Evolutionary conservation across 2,888 invertebrate species (phyloP).

Genomic region (Lithophane leautieri): DNA sequence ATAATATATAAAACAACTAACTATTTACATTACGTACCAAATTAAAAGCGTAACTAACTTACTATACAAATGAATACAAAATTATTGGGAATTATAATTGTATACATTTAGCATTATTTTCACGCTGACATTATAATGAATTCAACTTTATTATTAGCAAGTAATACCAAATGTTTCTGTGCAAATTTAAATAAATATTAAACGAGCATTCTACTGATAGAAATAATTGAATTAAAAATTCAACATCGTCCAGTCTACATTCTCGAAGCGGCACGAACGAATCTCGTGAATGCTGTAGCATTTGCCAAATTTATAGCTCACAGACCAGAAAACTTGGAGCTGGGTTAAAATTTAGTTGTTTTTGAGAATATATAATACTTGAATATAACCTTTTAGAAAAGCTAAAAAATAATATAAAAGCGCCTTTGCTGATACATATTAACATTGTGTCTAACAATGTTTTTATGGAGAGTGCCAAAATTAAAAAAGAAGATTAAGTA

Average conservation of each 20-base stretch:
- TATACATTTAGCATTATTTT: not conserved
- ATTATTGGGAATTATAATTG: not conserved
- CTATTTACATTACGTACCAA: not conserved
- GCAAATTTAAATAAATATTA: conserved; percentile 9
- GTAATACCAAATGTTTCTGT: not conserved
- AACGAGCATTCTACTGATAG: conserved; percentile 31
- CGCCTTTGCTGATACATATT: not conserved
- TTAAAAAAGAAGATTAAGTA: not conserved
- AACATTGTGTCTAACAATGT: not conserved
- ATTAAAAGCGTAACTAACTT: not conserved
- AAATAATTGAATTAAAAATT: conserved; percentile 60
- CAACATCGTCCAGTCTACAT: conserved; percentile 40
- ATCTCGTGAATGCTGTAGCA: conserved; percentile 69
- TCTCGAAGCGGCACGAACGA: conserved; percentile 42
- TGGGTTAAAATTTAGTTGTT: conserved; percentile 50
- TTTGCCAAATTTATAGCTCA: conserved; percentile 73
- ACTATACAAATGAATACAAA: not conserved
- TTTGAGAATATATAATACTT: conserved; percentile 45
- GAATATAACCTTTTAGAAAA: conserved; percentile 23
- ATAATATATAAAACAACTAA: no score
- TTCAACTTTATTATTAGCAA: not conserved
- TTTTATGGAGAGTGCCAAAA: not conserved
- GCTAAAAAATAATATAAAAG: conserved; percentile 1
- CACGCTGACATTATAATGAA: not conserved
- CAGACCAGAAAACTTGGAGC: conserved; percentile 61